Evolutionary conservation across 1,140 invertebrate species (phyloP), one percentile per base, ranked within the genome.

Genomic region (Lepidurus apus): DNA sequence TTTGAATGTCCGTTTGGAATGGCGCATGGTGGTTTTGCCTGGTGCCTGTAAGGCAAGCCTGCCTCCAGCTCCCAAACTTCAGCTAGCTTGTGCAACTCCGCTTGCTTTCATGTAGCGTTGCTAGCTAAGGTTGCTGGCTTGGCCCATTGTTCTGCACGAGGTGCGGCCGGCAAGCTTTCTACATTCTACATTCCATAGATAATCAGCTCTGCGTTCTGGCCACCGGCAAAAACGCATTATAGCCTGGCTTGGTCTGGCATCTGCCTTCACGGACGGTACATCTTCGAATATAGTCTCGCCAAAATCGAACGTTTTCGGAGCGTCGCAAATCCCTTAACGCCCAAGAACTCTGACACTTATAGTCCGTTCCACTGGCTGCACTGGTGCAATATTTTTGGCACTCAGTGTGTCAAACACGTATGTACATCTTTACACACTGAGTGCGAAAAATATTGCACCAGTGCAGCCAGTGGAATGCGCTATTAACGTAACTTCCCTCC

Each of bases 151-250:
- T 65, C 53, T 65, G 53, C 53, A 21, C 53, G 53, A 65, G 53
- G 53, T 65, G 53, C 53, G 53, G 53, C 53, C 53, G 53, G 53
- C 53, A 65, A 65, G 53, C 53, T 65, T 65, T 65, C 53, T 65
- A 65, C 45, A 47, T 47, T 47, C 45, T 47, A 47, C 53, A 65
- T 65, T 65, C 53, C 53, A 65, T 65, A 65, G 53, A 65, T 65
- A 65, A 65, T 65, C 53, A 65, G 53, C 53, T 65, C 53, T 65
- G 53, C 53, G 53, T 65, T 65, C n/a, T 65, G n/a, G 53, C 53
- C 53, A 65, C 53, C 53, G 53, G 53, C 53, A 65, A 65, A 65
- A 65, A 65, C n/a, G 21, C 53, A 65, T 65, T 65, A 65, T 21
- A 65, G 21, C 21, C 21, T 65, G 53, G 53, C 53, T 21, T 17